Evolutionary conservation across 2,113 vertebrate genomes (phyloP), one percentile per base, ranked within the genome.

Genomic region (Haplotaxodon microlepis): DNA sequence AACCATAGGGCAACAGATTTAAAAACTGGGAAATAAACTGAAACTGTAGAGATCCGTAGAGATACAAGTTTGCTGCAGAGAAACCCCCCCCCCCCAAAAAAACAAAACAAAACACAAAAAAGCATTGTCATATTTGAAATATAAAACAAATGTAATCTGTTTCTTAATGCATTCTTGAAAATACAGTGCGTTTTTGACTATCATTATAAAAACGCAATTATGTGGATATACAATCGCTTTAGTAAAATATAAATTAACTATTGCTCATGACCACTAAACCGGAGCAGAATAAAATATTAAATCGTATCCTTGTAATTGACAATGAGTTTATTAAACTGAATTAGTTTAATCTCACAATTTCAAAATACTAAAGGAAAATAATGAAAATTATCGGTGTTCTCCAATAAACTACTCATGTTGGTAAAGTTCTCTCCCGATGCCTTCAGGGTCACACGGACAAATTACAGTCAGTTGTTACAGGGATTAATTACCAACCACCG

Each of bases 131-230:
- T 61, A 31, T 61, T 61, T 61, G 8, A 61, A 31, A 17, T 17
- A 31, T 61, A 61, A 61, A 31, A 61, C 14, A 0, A 61, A 4
- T 17, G 0, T 31, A 61, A 31, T 2, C 5, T 0, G 8, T 61
- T 29, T 61, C 27, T 61, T 61, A 61, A 31, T 6, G 2, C 8
- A 9, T 31, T 9, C 27, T 59, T 59, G 27, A 31, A 59, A 61
- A 61, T 31, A 31, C 56, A 16, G 57, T 31, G 56, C 2, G 8
- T 29, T 31, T 59, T 59, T 59, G 57, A 31, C 24, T 5, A 57
- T 54, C 10, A 27, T 9, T 31, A 61, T 61, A 61, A 61, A 17
- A 31, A 17, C 2, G 1, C 27, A 61, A 61, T 61, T 61, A 61
- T 31, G 57, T 61, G 57, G 57, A 6, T 31, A 61, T 61, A 31